Base-by-base conservation (phyloP, 2,888 invertebrate species). In the Timema cristinae region DNA sequence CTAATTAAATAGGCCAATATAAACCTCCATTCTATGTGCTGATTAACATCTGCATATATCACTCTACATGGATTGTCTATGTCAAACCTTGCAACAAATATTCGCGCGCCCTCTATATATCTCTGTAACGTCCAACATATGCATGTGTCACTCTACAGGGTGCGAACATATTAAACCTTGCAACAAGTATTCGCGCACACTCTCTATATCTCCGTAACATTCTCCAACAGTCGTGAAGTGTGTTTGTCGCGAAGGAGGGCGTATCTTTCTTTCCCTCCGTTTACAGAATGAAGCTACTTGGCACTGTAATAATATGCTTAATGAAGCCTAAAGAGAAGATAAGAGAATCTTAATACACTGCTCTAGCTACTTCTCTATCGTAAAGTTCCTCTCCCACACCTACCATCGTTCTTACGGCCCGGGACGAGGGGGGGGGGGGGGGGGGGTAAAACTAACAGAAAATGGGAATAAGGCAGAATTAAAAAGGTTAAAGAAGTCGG, bases 281-380 rank as follows among this genome's bases (percentile, higher is more conserved):
- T 32, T 4, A 32, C n/a, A 7, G 63, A 47, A 10, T 47, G 7
- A 51, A 68, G 52, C 15, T 47, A 51, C 68, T 67, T 66, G 54
- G 67, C 66, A 50, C 54, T 13, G 66, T 51, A 66, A 71, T 71
- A 63, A 67, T 67, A 63, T 72, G 72, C 13, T 67, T 70, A 72
- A 72, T 70, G 70, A 72, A 72, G 70, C 69, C 70, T 66, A 50
- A 72, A 70, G 50, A 15, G 59, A 49, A 48, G 72, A 72, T 67
- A 72, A 70, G 70, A 66, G 56, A 52, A 71, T 50, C 47, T 59
- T 69, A 52, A 68, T 54, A 54, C 51, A 51, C 48, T 8, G 47
- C n/a, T 52, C 52, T 52, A 15, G 15, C 68, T 54, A 51, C 68
- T 68, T 54, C 54, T 52, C 68, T 52, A 68, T 52, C 68, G 63